Conservation (phyloP, 1,140 invertebrate species). For the Trialeurodes vaporariorum region DNA sequence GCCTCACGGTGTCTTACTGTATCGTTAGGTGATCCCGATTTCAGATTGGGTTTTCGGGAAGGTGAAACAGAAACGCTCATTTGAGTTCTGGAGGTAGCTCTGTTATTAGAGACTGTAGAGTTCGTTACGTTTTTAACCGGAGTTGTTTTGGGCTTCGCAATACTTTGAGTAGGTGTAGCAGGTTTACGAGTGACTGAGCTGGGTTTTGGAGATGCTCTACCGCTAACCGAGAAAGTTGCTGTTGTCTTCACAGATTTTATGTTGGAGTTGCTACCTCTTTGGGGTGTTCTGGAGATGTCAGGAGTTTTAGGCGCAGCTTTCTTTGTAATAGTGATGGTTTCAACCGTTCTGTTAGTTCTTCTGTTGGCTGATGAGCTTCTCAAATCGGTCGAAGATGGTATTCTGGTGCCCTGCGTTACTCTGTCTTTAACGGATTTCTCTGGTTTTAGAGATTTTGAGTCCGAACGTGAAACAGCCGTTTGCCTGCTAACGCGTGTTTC, state of each 20-base stretch:
- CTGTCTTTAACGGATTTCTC: neutral
- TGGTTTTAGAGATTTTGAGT: neutral
- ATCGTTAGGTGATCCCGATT: neutral
- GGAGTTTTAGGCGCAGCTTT: slow-evolving; percentile 22
- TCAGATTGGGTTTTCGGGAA: neutral
- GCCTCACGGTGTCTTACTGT: neutral
- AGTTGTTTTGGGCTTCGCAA: neutral
- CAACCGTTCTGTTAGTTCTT: slow-evolving; percentile 8
- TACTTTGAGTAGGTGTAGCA: neutral
- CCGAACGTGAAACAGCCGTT: neutral
- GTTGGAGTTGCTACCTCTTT: neutral
- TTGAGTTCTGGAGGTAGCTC: neutral
- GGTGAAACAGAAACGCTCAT: neutral
- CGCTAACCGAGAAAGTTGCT: neutral
- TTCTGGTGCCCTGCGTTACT: neutral
- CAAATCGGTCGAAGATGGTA: slow-evolving; percentile 23
- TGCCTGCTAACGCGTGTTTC: neutral
- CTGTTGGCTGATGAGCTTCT: slow-evolving; percentile 27
- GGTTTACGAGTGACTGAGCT: neutral
- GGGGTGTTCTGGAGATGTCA: slow-evolving; percentile 20
- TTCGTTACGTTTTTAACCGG: neutral
- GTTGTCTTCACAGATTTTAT: slow-evolving; percentile 7
- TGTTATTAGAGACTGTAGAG: neutral
- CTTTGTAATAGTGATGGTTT: slow-evolving; percentile 12
- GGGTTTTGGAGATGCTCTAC: neutral